Base-by-base conservation (phyloP, 2,888 invertebrate species). In the Polymixis flavicincta region DNA sequence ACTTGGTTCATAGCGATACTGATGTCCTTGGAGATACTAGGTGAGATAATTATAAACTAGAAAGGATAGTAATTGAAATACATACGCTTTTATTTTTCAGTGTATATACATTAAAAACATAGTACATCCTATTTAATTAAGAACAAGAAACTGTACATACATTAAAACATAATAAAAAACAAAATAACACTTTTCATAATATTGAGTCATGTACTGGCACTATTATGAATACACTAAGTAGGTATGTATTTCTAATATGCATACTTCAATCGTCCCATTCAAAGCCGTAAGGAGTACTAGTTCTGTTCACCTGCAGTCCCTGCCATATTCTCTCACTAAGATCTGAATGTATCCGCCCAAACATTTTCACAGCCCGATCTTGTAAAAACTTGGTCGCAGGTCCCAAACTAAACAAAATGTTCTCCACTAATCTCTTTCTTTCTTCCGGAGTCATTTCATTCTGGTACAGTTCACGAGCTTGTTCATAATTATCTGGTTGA, bases 401-500 rank as follows among this genome's bases (percentile, higher is more conserved):
- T 78, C 97, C 97, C 79, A 99, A 93, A 92, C 98, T 98, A 9
- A 96, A 97, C 4, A 98, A 97, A 83, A 99, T 97, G 93, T 99
- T 99, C 65, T 97, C 95, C 0, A 98, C 97, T 72, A 99, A 94
- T 71, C 99, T 97, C 61, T 97, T 95, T 70, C 97, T 97, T 82
- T 98, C 98, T 0, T 97, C 98, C n/a, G 97, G 97, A 63, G 97
- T 97, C 91, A 99, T 91, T 77, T 92, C 98, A 89, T 98, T 97
- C 74, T 96, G 97, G 97, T 98, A 99, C 94, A 99, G 98, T 28
- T 97, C 95, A 19, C 97, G 97, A 0, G 98, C 97, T 95, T 99
- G 99, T 5, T 97, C 97, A 92, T 97, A 99, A 93, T 99, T 99
- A 91, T 99, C 98, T 4, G 98, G 86, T 88, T 98, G 98, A 19